phyloP scores from a whole-genome alignment of 2,888 invertebrate species.

The Clistopyga incitator region DNA sequence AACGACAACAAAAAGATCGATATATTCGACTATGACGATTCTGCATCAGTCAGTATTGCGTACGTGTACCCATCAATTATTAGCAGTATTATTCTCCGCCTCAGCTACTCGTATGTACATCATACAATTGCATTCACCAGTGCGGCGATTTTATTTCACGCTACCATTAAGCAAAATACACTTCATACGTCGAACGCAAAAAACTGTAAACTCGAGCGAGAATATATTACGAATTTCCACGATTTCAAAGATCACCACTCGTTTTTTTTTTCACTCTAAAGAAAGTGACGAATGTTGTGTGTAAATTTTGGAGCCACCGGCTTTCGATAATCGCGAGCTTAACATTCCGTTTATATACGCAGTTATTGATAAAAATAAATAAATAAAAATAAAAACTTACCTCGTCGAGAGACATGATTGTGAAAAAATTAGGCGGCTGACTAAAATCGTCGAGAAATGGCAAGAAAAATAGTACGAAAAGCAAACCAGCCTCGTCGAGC shows the following conservation, averaged over 20 bases:
- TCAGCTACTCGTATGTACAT: not conserved
- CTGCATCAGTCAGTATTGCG: not conserved
- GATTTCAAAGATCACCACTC: not conserved
- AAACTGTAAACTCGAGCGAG: not conserved
- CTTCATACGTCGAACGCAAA: not conserved
- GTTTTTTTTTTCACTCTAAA: not conserved
- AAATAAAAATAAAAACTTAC: conserved; percentile 44
- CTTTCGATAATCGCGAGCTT: not conserved
- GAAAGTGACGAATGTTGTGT: not conserved
- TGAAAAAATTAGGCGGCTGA: no score
- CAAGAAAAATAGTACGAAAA: no score
- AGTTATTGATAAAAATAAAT: no score
- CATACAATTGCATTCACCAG: not conserved
- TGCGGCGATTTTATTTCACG: not conserved
- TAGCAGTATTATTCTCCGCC: not conserved
- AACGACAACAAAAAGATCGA: not conserved
- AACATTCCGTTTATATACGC: not conserved
- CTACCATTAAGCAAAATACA: not conserved
- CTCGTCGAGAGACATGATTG: conserved; percentile 54
- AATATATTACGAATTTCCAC: not conserved
- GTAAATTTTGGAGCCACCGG: not conserved
- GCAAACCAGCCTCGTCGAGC: no score
- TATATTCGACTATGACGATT: not conserved
- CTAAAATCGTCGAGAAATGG: no score
- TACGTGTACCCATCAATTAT: conserved; percentile 17